These are phyloP conservation scores for Stomorhina lunata DNA, from an alignment of 2,888 invertebrate species.

Conservation along the genomic window DNA sequence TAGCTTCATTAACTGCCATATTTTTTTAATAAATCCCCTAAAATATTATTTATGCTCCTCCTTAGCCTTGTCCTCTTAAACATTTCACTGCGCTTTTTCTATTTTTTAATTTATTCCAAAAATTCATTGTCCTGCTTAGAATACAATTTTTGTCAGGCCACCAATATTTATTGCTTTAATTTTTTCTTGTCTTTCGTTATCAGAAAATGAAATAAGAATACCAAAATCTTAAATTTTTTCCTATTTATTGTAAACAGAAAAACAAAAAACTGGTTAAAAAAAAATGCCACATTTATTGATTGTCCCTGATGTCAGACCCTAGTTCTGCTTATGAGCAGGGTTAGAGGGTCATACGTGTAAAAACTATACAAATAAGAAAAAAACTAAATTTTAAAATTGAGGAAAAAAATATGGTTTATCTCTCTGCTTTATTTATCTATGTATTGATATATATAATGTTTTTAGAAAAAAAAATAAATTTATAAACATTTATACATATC, in stretches of 20 bases:
- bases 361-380: background rate
- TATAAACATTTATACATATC: slow-evolving; percentile 9
- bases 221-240: slow-evolving; percentile 58
- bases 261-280: too few species aligned
- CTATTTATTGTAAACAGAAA: too few species aligned
- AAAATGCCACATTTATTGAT: slow-evolving; percentile 75
- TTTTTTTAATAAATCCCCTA: background rate
- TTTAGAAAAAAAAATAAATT: slow-evolving; percentile 10
- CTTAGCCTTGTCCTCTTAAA: background rate
- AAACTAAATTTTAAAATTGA: background rate
- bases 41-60: background rate
- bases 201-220: background rate
- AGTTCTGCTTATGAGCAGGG: too few species aligned
- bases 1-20: too few species aligned
- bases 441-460: slow-evolving; percentile 22
- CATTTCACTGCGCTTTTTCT: slow-evolving; percentile 3
- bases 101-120: slow-evolving; percentile 40
- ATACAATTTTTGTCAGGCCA: slow-evolving; percentile 26
- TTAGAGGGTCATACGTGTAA: background rate
- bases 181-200: slow-evolving; percentile 30
- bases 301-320: too few species aligned
- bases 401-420: background rate
- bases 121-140: slow-evolving; percentile 14
- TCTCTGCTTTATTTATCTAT: background rate
- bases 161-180: slow-evolving; percentile 68